A percentile compares a stretch with the other conserved stretches of the same genome.
Conservation (phyloP, 2,888 invertebrate genomes). For the Ectemnius continuus region DNA sequence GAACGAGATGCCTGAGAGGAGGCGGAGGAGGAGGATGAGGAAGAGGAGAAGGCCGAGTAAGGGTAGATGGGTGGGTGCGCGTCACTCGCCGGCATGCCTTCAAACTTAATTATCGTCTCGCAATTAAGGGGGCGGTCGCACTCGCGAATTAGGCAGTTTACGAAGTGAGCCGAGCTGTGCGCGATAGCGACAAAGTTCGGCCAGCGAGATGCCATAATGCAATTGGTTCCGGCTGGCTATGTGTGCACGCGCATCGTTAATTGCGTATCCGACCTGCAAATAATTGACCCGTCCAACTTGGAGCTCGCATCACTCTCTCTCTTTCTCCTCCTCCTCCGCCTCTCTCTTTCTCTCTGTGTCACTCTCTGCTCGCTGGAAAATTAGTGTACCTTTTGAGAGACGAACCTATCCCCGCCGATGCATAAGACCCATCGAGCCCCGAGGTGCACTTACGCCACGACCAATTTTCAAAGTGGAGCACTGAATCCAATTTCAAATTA, state of each 20-base stretch:
- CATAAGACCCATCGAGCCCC: too few relatives aligned
- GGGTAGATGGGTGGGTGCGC: too few relatives aligned
- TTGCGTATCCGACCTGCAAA: conserved; percentile 2
- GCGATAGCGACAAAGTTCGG: conserved; percentile 46
- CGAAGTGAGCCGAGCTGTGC: conserved; percentile 38
- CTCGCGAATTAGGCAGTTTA: conserved; percentile 62
- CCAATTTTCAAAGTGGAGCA: too few relatives aligned
- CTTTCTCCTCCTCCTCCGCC: too few relatives aligned
- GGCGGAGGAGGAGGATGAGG: conserved; percentile 3
- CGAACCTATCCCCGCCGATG: too few relatives aligned
- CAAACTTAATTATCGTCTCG: conserved; percentile 64
- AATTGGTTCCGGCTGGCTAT: conserved; percentile 55
- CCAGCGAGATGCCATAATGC: conserved; percentile 54
- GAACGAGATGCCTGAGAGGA: conserved; percentile 26
- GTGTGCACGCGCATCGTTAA: conserved; percentile 26
- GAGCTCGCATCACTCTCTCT: too few relatives aligned
- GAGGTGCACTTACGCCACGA: too few relatives aligned
- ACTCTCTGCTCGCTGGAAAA: too few relatives aligned
- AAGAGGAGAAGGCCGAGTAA: too few relatives aligned
- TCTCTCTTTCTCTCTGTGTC: too few relatives aligned
- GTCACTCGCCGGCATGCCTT: conserved; percentile 25
- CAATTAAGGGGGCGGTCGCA: conserved; percentile 58
- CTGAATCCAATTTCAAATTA: too few relatives aligned
- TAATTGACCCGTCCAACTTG: background rate
- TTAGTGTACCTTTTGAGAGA: too few relatives aligned